phyloP scores from a whole-genome alignment of 2,113 vertebrate species.

The Albula goreensis region DNA sequence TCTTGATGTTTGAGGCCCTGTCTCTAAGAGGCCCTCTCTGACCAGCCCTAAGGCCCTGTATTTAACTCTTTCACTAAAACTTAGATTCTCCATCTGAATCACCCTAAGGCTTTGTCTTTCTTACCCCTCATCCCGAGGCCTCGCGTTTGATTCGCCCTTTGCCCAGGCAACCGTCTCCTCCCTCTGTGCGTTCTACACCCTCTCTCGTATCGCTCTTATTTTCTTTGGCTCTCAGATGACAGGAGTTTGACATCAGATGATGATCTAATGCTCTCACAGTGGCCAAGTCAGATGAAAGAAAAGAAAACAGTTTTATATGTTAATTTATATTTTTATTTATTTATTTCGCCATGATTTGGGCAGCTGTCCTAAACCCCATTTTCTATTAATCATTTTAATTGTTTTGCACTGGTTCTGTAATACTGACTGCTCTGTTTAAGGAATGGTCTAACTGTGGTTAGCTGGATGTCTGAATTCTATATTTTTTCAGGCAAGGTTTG shows the following conservation, averaged over 20 bases:
- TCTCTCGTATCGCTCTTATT: slow-evolving; percentile 30
- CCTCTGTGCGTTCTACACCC: slow-evolving; percentile 13
- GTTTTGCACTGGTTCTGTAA: slow-evolving; percentile 40
- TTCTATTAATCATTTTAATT: slow-evolving; percentile 33
- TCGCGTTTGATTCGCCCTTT: background rate
- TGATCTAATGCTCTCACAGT: slow-evolving; percentile 37
- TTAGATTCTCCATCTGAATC: background rate
- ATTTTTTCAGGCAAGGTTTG: slow-evolving; percentile 5
- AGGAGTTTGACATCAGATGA: slow-evolving; percentile 49
- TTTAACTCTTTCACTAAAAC: background rate
- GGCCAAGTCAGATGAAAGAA: slow-evolving; percentile 44
- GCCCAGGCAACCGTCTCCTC: background rate
- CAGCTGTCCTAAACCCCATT: slow-evolving; percentile 22
- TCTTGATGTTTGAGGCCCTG: background rate
- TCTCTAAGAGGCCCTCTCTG: background rate
- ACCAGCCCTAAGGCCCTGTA: background rate
- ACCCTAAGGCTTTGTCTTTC: background rate
- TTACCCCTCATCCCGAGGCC: background rate
- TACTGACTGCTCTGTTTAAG: slow-evolving; percentile 32
- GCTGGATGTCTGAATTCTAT: slow-evolving; percentile 12
- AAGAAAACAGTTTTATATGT: slow-evolving; percentile 32
- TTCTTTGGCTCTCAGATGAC: slow-evolving; percentile 40
- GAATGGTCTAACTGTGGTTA: background rate
- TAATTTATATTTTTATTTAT: slow-evolving; percentile 38
- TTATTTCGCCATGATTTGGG: slow-evolving; percentile 31